phyloP scores from a whole-genome alignment of 1,140 invertebrate genomes.

The Chironomus tepperi region DNA sequence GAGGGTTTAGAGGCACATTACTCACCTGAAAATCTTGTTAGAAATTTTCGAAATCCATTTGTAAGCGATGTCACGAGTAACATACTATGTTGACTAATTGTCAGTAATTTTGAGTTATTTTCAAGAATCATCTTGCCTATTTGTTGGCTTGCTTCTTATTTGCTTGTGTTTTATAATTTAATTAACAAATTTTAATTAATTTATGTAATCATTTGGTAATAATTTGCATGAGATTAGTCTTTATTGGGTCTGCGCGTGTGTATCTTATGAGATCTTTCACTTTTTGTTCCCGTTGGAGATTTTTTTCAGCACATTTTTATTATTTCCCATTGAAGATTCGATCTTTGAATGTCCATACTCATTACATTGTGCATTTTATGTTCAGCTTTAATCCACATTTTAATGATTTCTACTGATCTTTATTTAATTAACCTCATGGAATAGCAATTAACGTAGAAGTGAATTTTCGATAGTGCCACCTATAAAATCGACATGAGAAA shows the following conservation, averaged over 20 bases:
- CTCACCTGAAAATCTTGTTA: conserved; percentile 16
- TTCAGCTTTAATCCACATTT: neutral
- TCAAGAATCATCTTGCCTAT: neutral
- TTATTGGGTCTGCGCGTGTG: neutral
- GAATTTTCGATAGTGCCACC: neutral
- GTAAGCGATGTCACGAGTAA: neutral
- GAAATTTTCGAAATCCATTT: conserved; percentile 10
- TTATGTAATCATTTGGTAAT: neutral
- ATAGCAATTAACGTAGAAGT: neutral
- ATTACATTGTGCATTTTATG: neutral
- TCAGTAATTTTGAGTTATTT: conserved; percentile 8
- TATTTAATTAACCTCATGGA: neutral
- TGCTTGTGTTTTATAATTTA: neutral
- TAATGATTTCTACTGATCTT: neutral
- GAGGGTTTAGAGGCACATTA: neutral
- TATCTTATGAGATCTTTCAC: neutral
- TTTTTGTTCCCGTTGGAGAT: neutral
- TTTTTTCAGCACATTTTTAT: neutral
- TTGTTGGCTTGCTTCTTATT: neutral
- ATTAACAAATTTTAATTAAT: too few relatives aligned
- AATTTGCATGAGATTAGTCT: neutral
- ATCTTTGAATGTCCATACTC: neutral
- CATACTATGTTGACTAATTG: conserved; percentile 12
- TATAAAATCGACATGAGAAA: neutral
- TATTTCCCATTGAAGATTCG: neutral